Evolutionary conservation across 2,113 vertebrate species (phyloP), one percentile per base, ranked within the genome.

Genomic region (Hystrix brachyura): DNA sequence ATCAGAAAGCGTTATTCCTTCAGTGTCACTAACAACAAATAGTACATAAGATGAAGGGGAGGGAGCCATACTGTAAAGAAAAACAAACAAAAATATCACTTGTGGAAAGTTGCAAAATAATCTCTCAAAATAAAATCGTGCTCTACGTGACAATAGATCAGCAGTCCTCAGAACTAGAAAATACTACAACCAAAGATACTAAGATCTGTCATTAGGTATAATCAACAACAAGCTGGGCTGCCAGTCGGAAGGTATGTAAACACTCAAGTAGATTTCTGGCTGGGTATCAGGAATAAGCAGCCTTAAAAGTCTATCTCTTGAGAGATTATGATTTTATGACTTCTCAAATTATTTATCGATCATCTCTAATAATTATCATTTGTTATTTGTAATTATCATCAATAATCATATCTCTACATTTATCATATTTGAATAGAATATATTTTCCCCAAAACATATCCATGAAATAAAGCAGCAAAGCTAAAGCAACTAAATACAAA

Each of bases 391-490:
- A 38, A 38, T 38, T 38, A 38, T 38, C 38, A 38, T 38, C 38
- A 38, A 38, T 38, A 38, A 38, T 38, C 38, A 38, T 38, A 38
- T 38, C 38, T 38, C 38, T 38, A 38, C 38, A 38, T 38, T 38
- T 38, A 38, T 38, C 38, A 55, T 79, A 81, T 80, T 71, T 65
- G 10, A 95, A 86, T 59, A 79, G 2, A 48, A 27, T 74, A 23
- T 53, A 34, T 69, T 92, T 94, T n/a, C 69, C 23, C 11, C 25
- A 27, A 67, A 87, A 48, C 2, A 67, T 79, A 89, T 69, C 34
- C 76, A 67, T 89, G 25, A 93, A 95, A 59, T n/a, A 82, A 91
- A 95, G 90, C 1, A 59, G 18, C 46, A 94, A 83, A 92, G 93
- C 57, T 18, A 32, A 27, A 38, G 23, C 53, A 83, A 32, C 11